Percentiles rank a stretch among this genome's conserved stretches.
Conservation (phyloP, 2,888 invertebrate species). For the Agrotis exclamationis region DNA sequence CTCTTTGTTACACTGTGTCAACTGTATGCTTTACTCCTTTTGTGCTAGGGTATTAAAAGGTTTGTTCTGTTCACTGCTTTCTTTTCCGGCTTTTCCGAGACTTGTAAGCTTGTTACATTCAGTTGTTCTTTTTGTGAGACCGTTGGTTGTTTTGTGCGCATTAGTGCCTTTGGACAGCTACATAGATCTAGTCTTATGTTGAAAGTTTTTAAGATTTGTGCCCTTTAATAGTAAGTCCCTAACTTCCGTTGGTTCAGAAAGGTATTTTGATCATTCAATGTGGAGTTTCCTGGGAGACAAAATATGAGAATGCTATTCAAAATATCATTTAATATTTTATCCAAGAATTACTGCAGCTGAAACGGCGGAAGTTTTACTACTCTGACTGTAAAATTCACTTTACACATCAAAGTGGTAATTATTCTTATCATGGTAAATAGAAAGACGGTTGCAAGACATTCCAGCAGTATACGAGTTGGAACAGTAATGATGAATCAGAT, state of each 20-base stretch:
- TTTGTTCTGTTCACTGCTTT: slow-evolving; percentile 46
- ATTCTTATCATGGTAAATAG: slow-evolving; percentile 20
- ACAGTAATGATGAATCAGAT: slow-evolving; percentile 28
- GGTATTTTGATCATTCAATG: not conserved
- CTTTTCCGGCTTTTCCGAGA: slow-evolving; percentile 39
- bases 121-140: slow-evolving; percentile 26
- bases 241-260: not conserved
- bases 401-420: not conserved
- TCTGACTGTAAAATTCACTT: not conserved
- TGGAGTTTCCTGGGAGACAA: no score
- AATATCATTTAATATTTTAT: no score
- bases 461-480: slow-evolving; percentile 11
- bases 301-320: no score
- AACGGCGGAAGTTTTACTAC: not conserved
- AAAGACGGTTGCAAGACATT: slow-evolving; percentile 25
- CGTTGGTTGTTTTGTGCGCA: not conserved
- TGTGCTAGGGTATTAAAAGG: slow-evolving; percentile 48
- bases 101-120: slow-evolving; percentile 27
- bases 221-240: not conserved
- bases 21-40: slow-evolving; percentile 52
- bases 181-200: not conserved
- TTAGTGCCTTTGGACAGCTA: not conserved
- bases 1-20: slow-evolving; percentile 57
- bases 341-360: not conserved
- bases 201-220: not conserved